Base-by-base conservation (phyloP, 1,140 invertebrate species). In the Copidosoma floridanum region DNA sequence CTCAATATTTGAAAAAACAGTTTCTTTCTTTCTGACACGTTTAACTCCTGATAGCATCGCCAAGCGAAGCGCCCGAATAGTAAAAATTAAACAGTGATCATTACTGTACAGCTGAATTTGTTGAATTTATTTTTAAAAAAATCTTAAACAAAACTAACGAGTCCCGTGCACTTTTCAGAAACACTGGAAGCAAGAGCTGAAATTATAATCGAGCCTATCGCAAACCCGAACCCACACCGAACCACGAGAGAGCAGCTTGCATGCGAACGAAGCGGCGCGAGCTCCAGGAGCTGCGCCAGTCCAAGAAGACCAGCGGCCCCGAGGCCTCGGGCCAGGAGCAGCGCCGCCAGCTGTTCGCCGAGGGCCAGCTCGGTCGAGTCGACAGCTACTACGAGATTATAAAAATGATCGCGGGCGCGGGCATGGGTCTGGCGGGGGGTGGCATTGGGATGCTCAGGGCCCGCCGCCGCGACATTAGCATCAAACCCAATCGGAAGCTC, bases 401-500 rank as follows among this genome's bases (percentile, higher is more conserved):
- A 14, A 73, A 60, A 55, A 78, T 75, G 73, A 78, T 77, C 65
- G 70, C 75, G 43, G 71, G 71, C 0, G 68, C 73, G 38, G 71
- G 72, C 1, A 43, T 71, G 6, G 69, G 73, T 0, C 67, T 74
- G 10, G 72, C 66, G n/a, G 69, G 71, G n/a, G 70, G 68, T 26
- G 76, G 76, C 2, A 68, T 59, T 5, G 81, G 77, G 29, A 89
- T 89, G 87, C 77, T 89, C 74, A 83, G 88, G 47, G 83, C 87
- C 65, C 79, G 86, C 43, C 82, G 88, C 44, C 84, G 86, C 61
- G 88, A 89, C 80, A 83, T 85, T 69, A 88, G 85, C 75, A 81
- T 89, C 73, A 89, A 89, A 68, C 87, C 87, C 18, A 89, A 89
- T 76, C 81, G 88, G 55, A 85, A 86, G 76, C 87, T 92, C 77